A percentile compares a stretch with the other conserved stretches of the same genome.
Conservation (phyloP, 2,888 invertebrate species). For the Archaeoteleia sp. region DNA sequence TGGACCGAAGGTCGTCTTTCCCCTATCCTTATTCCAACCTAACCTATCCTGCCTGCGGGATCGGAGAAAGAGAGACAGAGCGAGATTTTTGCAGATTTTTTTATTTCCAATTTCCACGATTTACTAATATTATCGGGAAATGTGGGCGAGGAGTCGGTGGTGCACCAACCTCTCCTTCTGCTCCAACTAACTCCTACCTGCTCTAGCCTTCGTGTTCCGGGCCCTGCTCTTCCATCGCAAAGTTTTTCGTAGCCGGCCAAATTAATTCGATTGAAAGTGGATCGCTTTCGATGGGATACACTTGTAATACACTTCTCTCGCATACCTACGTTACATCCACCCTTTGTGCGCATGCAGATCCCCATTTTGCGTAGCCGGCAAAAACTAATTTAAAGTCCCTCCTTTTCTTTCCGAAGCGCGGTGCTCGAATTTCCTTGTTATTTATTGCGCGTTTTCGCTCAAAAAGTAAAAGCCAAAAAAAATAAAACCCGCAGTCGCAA, state of each 20-base stretch:
- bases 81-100: slow-evolving; percentile 34
- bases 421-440: no score
- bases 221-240: slow-evolving; percentile 14
- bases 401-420: background rate
- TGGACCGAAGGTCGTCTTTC: slow-evolving; percentile 50
- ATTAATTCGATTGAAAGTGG: slow-evolving; percentile 39
- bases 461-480: no score
- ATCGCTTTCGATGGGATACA: slow-evolving; percentile 3
- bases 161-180: no score
- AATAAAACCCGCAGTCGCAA: no score
- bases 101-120: slow-evolving; percentile 46
- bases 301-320: slow-evolving; percentile 1
- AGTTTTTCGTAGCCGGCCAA: slow-evolving; percentile 37
- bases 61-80: no score
- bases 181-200: no score
- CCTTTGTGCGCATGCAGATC: background rate
- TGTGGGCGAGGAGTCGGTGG: slow-evolving; percentile 30
- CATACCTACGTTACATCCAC: no score
- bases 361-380: background rate
- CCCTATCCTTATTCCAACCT: slow-evolving; percentile 2
- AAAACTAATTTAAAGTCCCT: slow-evolving; percentile 9
- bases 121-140: slow-evolving; percentile 49
- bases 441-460: slow-evolving; percentile 1
- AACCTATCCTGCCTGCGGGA: slow-evolving; percentile 32
- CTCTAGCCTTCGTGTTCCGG: background rate